Evolutionary conservation across 2,113 vertebrate genomes (phyloP).

Genomic region (Micromys minutus): DNA sequence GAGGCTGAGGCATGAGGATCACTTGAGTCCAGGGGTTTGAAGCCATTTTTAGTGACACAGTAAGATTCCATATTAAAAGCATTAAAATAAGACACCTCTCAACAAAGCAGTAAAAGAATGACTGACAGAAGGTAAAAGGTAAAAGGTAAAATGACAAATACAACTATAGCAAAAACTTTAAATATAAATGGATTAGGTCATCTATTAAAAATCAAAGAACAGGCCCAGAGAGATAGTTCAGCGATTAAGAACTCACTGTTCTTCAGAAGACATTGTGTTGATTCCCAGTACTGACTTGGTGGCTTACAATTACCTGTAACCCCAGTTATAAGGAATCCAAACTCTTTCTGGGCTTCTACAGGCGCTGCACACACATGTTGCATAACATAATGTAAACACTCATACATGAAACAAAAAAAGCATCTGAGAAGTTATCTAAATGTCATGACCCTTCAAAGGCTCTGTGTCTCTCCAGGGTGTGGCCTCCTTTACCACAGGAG

Average conservation of each 20-base stretch:
- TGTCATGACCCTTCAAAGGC: background rate
- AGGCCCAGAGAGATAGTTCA: background rate
- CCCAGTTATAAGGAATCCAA: background rate
- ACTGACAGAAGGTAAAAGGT: background rate
- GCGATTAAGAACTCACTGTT: background rate
- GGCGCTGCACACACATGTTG: background rate
- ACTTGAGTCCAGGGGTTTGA: background rate
- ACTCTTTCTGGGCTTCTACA: too few relatives aligned
- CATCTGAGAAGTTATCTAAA: background rate
- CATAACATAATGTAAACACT: background rate
- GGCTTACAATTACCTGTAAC: background rate
- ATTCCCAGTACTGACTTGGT: background rate
- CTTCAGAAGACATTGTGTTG: background rate
- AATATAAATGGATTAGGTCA: background rate
- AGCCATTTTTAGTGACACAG: background rate
- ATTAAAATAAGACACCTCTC: background rate
- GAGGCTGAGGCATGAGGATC: background rate
- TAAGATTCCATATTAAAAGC: background rate
- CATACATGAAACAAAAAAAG: background rate
- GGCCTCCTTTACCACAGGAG: background rate
- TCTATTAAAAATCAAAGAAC: background rate
- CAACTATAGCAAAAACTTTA: background rate
- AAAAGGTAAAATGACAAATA: background rate
- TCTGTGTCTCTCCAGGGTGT: fast-evolving
- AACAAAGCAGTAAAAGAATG: background rate